Evolutionary conservation across 2,797 vertebrate genomes (phyloP).

Genomic region (Sparidentex hasta): DNA sequence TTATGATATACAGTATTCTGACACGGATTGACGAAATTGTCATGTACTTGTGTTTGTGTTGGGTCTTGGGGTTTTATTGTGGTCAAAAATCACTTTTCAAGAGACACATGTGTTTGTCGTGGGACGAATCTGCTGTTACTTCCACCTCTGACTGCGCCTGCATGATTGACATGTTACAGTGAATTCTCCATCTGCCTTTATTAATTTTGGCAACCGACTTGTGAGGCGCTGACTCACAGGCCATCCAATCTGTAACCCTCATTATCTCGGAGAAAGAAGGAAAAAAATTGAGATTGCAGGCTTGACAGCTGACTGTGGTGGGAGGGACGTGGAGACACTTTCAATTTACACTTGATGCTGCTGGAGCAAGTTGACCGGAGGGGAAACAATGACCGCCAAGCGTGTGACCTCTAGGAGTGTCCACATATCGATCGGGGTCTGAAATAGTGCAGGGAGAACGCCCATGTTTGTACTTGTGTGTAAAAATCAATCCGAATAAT

Average conservation of each 20-base stretch:
- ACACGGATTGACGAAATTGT: background rate
- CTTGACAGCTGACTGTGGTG: conserved; percentile 27
- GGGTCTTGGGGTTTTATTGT: background rate
- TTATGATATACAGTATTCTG: background rate
- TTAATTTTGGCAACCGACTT: conserved; percentile 39
- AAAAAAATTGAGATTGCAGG: conserved; percentile 18
- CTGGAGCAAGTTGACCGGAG: conserved; percentile 12
- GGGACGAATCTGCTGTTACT: background rate
- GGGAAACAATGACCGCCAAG: background rate
- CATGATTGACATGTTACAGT: conserved; percentile 3
- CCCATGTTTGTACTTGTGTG: conserved; percentile 10
- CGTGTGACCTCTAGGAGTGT: background rate
- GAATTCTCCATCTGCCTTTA: conserved; percentile 10
- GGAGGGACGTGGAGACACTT: conserved; percentile 7
- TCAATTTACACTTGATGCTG: background rate
- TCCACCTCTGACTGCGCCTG: background rate
- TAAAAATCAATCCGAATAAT: conserved; percentile 42
- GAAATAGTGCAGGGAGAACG: background rate
- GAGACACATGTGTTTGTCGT: background rate
- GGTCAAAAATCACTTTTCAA: conserved; percentile 18
- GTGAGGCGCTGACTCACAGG: conserved; percentile 36
- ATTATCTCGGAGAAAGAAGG: conserved; percentile 53
- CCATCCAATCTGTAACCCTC: conserved; percentile 47
- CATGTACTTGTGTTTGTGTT: background rate
- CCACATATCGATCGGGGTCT: conserved; percentile 16